Conservation (phyloP, 2,797 vertebrate species). For the Pangasius sanitwongsei region DNA sequence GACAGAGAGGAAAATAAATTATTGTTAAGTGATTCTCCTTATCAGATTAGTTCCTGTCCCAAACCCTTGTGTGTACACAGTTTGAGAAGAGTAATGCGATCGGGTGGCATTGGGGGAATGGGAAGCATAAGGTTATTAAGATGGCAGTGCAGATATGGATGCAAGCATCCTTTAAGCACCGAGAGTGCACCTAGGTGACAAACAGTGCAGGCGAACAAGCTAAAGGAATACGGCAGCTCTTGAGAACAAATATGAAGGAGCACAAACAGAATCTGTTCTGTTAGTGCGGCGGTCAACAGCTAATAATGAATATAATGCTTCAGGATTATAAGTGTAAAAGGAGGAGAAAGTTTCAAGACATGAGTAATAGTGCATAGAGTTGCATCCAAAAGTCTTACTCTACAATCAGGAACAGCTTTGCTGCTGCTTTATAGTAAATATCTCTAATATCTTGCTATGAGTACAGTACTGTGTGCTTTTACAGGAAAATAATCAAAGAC, state of each 20-base stretch:
- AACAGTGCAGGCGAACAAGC: constrained; percentile 44
- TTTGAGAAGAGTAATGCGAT: constrained; percentile 61
- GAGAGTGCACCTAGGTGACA: constrained; percentile 47
- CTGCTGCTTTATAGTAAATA: background rate
- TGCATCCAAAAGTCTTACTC: background rate
- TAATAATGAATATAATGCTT: constrained; percentile 12
- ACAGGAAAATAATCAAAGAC: background rate
- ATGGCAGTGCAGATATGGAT: constrained; percentile 59
- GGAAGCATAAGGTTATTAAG: constrained; percentile 67
- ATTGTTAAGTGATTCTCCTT: constrained; percentile 48
- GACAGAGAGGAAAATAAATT: background rate
- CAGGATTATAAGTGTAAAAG: background rate
- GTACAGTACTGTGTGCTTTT: background rate
- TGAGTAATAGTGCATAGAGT: background rate
- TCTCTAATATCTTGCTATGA: background rate
- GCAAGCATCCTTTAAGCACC: constrained; percentile 56
- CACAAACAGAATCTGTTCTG: background rate
- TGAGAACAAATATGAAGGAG: constrained; percentile 20
- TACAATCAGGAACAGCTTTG: background rate
- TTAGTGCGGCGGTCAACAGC: background rate
- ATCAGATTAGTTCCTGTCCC: constrained; percentile 58
- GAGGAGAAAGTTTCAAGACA: background rate
- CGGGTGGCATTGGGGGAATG: constrained; percentile 55
- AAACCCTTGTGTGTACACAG: constrained; percentile 40
- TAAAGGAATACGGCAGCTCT: constrained; percentile 22